Percentiles rank a stretch among this genome's conserved stretches.
Conservation (phyloP, 2,113 vertebrate genomes). For the Cichladusa arquata region DNA sequence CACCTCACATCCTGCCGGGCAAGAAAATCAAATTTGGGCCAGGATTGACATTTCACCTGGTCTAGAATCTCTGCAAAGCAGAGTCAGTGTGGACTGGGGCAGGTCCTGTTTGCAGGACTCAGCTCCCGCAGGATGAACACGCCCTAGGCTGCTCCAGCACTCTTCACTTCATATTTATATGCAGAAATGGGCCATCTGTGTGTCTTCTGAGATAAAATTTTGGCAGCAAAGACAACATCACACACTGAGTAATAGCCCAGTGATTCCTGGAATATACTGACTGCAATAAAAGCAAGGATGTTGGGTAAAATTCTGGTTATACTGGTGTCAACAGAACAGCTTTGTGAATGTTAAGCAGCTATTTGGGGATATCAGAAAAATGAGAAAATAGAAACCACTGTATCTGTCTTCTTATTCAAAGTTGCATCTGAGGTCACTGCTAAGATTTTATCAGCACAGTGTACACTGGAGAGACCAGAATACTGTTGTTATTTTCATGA, state of each 20-base stretch:
- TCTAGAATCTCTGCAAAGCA: not conserved
- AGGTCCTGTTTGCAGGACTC: not conserved
- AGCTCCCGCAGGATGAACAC: not conserved
- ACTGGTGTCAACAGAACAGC: not conserved
- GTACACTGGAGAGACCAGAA: not conserved
- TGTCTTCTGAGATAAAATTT: constrained; percentile 55
- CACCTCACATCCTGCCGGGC: not conserved
- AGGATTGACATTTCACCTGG: not conserved
- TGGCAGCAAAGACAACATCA: constrained; percentile 54
- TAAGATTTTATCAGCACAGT: not conserved
- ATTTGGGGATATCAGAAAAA: not conserved
- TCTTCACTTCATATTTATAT: constrained; percentile 40
- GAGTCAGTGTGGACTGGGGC: not conserved
- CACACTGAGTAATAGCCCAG: constrained; percentile 53
- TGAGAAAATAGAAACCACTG: not conserved
- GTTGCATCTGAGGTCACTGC: not conserved
- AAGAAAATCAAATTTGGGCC: not conserved
- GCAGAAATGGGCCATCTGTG: constrained; percentile 58
- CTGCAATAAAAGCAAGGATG: not conserved
- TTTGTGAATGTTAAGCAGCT: not conserved
- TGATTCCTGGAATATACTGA: constrained; percentile 46
- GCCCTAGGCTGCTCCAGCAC: not conserved
- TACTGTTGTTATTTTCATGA: not conserved
- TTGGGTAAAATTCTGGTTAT: constrained; percentile 14
- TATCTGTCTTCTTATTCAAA: not conserved